Conservation (phyloP, 1,140 invertebrate species). For the Penaeus indicus region DNA sequence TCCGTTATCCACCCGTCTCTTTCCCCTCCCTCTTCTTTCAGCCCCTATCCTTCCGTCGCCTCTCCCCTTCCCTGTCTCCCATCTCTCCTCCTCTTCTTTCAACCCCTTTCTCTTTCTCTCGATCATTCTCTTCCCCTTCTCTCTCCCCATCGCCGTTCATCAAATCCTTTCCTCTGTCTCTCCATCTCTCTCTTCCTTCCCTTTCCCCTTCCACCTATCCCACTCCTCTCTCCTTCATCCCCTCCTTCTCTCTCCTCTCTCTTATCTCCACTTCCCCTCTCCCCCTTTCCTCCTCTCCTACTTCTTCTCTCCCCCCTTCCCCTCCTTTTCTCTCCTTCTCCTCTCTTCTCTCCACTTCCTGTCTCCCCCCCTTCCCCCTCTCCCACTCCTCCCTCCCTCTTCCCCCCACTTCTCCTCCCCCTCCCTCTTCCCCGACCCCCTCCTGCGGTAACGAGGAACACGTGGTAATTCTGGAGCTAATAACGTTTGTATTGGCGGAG, state of each 20-base stretch:
- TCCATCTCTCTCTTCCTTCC: too few species aligned
- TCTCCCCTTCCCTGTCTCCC: not conserved
- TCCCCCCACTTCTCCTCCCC: not conserved
- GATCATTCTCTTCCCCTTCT: too few species aligned
- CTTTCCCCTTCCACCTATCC: not conserved
- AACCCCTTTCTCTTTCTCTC: not conserved
- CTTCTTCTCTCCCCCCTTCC: not conserved
- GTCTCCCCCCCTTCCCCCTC: not conserved
- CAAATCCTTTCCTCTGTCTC: too few species aligned
- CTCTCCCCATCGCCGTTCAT: too few species aligned
- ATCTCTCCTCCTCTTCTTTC: not conserved
- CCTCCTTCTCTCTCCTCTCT: not conserved
- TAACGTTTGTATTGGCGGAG: too few species aligned
- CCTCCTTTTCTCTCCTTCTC: not conserved
- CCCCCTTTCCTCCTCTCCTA: not conserved
- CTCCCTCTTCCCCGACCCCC: not conserved
- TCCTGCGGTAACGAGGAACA: not conserved
- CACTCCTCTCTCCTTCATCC: not conserved
- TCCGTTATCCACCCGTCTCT: not conserved
- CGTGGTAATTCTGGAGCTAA: not conserved
- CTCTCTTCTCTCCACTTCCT: not conserved
- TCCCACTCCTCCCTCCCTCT: not conserved
- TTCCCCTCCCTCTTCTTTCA: too few species aligned
- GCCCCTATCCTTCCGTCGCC: not conserved
- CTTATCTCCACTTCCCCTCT: not conserved